Evolutionary conservation across 2,888 invertebrate genomes (phyloP).

Genomic region (Isoperla grammatica): DNA sequence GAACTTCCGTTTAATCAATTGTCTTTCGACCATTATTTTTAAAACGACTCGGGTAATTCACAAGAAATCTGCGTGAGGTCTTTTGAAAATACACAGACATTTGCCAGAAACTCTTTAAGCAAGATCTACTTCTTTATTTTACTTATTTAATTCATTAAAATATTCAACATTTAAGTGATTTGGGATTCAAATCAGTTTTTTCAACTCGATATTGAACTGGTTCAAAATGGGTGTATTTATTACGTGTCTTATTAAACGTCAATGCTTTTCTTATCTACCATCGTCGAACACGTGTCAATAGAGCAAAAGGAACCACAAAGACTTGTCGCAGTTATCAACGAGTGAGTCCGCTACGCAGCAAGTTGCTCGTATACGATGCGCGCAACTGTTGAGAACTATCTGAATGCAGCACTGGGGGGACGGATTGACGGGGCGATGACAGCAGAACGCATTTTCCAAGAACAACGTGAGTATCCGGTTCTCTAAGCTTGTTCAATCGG

Average conservation of each 20-base stretch:
- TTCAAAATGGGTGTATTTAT: too few species aligned
- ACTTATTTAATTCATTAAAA: not conserved
- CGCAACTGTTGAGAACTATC: not conserved
- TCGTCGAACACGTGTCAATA: too few species aligned
- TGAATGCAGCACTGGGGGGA: not conserved
- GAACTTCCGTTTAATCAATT: too few species aligned
- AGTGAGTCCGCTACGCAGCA: not conserved
- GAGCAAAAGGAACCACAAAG: too few species aligned
- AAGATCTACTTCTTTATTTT: not conserved
- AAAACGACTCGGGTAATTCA: not conserved
- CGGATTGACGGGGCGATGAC: constrained; percentile 25
- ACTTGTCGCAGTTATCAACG: not conserved
- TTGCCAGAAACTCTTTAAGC: not conserved
- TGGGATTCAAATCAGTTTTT: constrained; percentile 7
- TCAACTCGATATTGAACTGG: too few species aligned
- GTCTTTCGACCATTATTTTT: too few species aligned
- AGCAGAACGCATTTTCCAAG: constrained; percentile 23
- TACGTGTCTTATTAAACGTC: too few species aligned
- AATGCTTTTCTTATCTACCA: too few species aligned
- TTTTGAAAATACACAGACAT: not conserved
- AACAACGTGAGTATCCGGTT: constrained; percentile 26
- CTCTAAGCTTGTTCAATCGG: constrained; percentile 5
- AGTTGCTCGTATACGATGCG: not conserved
- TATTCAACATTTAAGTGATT: not conserved
- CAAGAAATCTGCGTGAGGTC: not conserved